Conservation (phyloP, 2,113 vertebrate genomes). For the Eulemur rufifrons region DNA sequence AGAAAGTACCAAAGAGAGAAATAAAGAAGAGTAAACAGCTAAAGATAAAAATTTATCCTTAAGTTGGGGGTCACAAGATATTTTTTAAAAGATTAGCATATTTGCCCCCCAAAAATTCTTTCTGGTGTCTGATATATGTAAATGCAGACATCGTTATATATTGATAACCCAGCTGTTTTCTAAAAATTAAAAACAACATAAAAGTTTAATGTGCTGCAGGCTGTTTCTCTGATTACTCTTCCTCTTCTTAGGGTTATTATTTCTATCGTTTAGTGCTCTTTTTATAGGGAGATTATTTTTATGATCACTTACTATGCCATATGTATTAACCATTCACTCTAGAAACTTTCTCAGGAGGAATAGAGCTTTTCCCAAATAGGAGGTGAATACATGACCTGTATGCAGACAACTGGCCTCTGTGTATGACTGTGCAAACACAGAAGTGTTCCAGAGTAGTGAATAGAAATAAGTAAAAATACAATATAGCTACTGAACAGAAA, state of each 20-base stretch:
- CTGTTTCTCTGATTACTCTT: constrained; percentile 60
- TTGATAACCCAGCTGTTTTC: constrained; percentile 59
- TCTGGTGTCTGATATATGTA: constrained; percentile 46
- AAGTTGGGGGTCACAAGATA: constrained; percentile 28
- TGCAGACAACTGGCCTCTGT: neutral
- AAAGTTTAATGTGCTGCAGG: constrained; percentile 70
- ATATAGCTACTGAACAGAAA: neutral
- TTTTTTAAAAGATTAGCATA: constrained; percentile 47
- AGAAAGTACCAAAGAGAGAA: neutral
- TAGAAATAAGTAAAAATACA: neutral
- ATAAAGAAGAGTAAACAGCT: neutral
- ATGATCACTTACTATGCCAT: constrained; percentile 64
- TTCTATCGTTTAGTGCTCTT: constrained; percentile 69
- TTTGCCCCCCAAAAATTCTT: constrained; percentile 53
- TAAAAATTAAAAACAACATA: constrained; percentile 78
- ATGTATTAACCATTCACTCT: constrained; percentile 59
- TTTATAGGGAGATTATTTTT: constrained; percentile 77
- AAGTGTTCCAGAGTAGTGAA: neutral
- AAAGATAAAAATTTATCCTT: neutral
- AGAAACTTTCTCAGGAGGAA: constrained; percentile 15
- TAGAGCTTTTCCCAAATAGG: neutral
- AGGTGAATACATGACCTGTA: neutral
- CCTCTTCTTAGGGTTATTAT: constrained; percentile 53
- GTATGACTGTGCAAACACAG: neutral
- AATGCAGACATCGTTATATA: constrained; percentile 53